phyloP scores from a whole-genome alignment of 2,113 vertebrate genomes.

The Chionis minor region DNA sequence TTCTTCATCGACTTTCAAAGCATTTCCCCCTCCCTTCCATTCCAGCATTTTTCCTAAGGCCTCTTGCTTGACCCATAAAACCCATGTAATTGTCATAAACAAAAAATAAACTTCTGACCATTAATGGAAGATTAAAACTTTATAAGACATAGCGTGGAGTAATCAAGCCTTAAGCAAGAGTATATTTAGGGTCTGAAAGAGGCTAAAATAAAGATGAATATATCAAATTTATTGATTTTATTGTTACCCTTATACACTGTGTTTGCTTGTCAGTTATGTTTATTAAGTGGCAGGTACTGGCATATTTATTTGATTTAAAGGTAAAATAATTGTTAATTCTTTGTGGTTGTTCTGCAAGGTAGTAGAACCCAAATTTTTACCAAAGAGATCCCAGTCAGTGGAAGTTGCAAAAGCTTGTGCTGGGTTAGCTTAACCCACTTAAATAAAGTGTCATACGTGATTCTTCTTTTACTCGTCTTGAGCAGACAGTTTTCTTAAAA shows the following conservation, averaged over 20 bases:
- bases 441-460: background rate
- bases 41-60: background rate
- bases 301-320: background rate
- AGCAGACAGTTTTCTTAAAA: background rate
- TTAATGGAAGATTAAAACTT: background rate
- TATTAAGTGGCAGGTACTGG: background rate
- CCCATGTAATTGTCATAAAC: background rate
- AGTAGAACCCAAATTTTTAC: background rate
- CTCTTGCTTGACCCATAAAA: background rate
- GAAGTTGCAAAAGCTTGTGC: background rate
- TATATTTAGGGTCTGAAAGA: background rate
- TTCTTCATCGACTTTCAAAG: background rate
- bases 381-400: background rate
- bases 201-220: background rate
- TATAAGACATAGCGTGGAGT: background rate
- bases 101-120: conserved; percentile 9
- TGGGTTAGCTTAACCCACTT: background rate
- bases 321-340: background rate
- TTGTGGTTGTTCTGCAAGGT: background rate
- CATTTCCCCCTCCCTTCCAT: background rate
- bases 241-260: background rate
- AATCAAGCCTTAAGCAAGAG: background rate
- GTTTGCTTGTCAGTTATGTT: background rate
- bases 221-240: background rate
- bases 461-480: background rate